These are phyloP conservation scores for Arothron firmamentum DNA, from an alignment of 2,113 vertebrate genomes.

Conservation along the genomic window DNA sequence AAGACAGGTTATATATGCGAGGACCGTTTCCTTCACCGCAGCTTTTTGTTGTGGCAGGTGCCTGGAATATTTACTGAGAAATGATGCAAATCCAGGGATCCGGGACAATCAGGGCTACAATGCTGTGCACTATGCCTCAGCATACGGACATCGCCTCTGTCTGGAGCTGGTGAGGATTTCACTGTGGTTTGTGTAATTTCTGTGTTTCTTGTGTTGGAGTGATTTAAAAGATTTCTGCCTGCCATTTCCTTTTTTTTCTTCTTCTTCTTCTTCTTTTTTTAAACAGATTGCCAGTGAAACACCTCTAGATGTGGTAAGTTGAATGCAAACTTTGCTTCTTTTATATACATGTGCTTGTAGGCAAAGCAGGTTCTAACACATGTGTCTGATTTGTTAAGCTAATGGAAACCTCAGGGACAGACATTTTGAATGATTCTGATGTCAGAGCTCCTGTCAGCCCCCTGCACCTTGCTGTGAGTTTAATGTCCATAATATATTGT, in stretches of 20 bases:
- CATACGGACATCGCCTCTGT: conserved; percentile 78
- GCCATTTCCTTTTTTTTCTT: too few species aligned
- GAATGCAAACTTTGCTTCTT: neutral
- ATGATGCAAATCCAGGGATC: conserved; percentile 96
- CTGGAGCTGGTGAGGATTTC: conserved; percentile 76
- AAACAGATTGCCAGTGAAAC: conserved; percentile 97
- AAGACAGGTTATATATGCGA: neutral
- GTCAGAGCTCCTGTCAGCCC: conserved; percentile 91
- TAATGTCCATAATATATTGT: neutral
- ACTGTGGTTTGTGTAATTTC: neutral
- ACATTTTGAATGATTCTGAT: conserved; percentile 91
- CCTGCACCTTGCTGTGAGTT: conserved; percentile 94
- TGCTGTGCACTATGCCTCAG: conserved; percentile 92
- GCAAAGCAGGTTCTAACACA: conserved; percentile 1
- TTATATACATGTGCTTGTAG: neutral
- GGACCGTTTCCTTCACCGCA: conserved; percentile 21
- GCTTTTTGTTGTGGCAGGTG: conserved; percentile 77
- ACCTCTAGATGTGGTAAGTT: conserved; percentile 96
- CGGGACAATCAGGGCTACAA: conserved; percentile 97
- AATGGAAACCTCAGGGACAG: conserved; percentile 94
- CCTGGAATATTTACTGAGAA: conserved; percentile 96
- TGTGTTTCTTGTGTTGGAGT: neutral
- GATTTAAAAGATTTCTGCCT: neutral
- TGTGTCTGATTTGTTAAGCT: conserved; percentile 73
- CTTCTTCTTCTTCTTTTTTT: conserved; percentile 25